Conservation (phyloP, 2,113 vertebrate species). For the Zapus hudsonius region DNA sequence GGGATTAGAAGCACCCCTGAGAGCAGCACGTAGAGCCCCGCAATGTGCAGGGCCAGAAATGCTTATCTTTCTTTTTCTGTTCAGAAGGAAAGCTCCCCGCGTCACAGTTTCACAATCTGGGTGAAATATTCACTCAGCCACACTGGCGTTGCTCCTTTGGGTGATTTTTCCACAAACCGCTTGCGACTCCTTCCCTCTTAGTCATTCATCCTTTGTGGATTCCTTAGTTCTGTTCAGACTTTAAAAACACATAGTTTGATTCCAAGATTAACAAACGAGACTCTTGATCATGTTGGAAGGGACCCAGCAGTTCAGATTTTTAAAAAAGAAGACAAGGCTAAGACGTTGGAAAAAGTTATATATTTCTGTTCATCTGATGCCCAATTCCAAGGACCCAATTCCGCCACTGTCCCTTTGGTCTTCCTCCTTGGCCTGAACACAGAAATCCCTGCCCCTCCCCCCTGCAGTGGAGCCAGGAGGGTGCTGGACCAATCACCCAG, state of each 20-base stretch:
- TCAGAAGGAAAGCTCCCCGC: rapidly evolving
- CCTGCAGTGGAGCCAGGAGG: background rate
- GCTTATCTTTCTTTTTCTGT: rapidly evolving
- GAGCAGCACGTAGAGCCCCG: rapidly evolving
- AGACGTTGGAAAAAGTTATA: background rate
- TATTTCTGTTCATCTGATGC: background rate
- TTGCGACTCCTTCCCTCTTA: background rate
- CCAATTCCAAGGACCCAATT: background rate
- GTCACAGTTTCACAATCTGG: rapidly evolving
- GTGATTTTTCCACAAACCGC: background rate
- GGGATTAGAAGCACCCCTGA: rapidly evolving
- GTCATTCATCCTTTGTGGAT: background rate
- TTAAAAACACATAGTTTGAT: background rate
- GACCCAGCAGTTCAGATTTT: conserved; percentile 51
- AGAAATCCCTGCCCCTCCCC: rapidly evolving
- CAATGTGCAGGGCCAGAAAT: background rate
- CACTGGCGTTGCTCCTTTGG: rapidly evolving
- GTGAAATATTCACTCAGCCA: rapidly evolving
- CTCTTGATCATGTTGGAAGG: conserved; percentile 48
- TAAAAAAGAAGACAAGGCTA: background rate
- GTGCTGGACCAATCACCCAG: rapidly evolving
- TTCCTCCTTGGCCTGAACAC: rapidly evolving
- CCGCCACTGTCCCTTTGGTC: background rate
- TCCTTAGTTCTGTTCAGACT: background rate
- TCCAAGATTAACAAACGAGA: conserved; percentile 71